A percentile compares a stretch with the other conserved stretches of the same genome.
These are phyloP conservation scores for Erethizon dorsatum DNA, from an alignment of 2,797 vertebrate genomes.

Conservation along the genomic window DNA sequence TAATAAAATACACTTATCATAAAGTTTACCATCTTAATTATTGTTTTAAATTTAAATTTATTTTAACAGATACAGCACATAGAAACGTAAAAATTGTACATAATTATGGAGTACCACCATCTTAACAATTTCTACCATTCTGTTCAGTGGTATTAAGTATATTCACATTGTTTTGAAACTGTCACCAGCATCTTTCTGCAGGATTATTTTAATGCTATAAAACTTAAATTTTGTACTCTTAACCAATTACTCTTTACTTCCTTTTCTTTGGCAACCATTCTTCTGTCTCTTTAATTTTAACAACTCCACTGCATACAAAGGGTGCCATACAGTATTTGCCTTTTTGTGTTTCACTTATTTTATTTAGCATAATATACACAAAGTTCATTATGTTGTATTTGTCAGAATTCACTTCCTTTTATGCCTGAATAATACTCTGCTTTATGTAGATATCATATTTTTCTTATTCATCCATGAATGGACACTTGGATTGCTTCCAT, in stretches of 20 bases:
- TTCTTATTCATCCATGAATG: neutral
- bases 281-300: constrained; percentile 3
- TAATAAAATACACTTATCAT: neutral
- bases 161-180: neutral
- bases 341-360: neutral
- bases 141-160: neutral
- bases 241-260: neutral
- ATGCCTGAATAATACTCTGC: neutral
- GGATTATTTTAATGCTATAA: constrained; percentile 26
- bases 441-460: neutral
- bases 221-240: neutral
- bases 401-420: neutral
- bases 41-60: neutral
- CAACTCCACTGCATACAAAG: neutral
- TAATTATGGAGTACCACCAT: neutral
- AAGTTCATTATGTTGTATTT: neutral
- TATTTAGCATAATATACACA: neutral
- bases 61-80: neutral
- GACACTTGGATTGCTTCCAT: neutral
- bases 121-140: neutral
- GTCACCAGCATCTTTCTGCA: neutral
- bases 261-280: neutral
- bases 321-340: neutral
- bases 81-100: neutral
- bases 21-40: neutral